Conservation (phyloP, 2,888 invertebrate genomes). For the Ornithoptera priamus region DNA sequence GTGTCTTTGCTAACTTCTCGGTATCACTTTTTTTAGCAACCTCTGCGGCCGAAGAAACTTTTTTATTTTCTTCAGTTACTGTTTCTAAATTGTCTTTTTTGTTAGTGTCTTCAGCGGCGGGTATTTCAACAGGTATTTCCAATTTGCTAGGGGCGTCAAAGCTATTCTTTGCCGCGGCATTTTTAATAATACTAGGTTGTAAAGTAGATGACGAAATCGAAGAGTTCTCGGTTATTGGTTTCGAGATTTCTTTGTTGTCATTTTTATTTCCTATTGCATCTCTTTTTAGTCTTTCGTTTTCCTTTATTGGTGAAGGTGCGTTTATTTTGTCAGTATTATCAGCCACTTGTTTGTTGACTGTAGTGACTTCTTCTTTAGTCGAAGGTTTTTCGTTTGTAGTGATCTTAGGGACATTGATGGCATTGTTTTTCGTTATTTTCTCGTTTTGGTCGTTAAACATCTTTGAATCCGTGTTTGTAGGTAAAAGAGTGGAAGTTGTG, state of each 20-base stretch:
- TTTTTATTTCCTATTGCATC: slow-evolving; percentile 10
- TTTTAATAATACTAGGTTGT: slow-evolving; percentile 4
- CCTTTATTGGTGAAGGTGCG: not conserved
- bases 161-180: not conserved
- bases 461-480: not conserved
- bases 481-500: slow-evolving; percentile 6
- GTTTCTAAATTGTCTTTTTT: not conserved
- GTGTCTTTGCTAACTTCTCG: not conserved
- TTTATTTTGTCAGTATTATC: not conserved
- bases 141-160: not conserved
- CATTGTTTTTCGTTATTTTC: not conserved
- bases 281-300: slow-evolving; percentile 5
- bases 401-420: not conserved
- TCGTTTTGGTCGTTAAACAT: not conserved
- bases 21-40: not conserved
- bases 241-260: not conserved
- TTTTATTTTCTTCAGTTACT: not conserved
- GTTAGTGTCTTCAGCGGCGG: not conserved
- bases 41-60: not conserved
- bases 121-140: slow-evolving; percentile 7
- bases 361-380: slow-evolving; percentile 9
- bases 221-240: not conserved
- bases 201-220: not conserved
- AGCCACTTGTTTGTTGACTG: slow-evolving; percentile 3
- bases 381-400: slow-evolving; percentile 1